A percentile compares a stretch with the other conserved stretches of the same genome.
These are phyloP conservation scores for Lanistes nyassanus DNA, from an alignment of 1,140 invertebrate species.

Conservation along the genomic window DNA sequence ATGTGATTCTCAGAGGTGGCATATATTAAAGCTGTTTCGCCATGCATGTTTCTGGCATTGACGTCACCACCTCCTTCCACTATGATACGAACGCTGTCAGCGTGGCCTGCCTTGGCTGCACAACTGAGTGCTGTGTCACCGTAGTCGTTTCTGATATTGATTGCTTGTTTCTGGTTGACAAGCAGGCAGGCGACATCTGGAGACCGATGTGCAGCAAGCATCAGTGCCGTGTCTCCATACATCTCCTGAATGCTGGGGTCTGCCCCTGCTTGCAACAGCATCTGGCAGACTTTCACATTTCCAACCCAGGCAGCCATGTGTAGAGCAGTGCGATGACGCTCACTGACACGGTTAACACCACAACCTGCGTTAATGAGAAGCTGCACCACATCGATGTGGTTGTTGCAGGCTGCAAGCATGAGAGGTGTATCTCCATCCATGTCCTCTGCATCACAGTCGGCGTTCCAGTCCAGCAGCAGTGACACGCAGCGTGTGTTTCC, in stretches of 20 bases:
- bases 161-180: not conserved
- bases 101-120: slow-evolving; percentile 23
- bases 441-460: slow-evolving; percentile 25
- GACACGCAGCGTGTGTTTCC: slow-evolving; percentile 21
- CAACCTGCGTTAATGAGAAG: slow-evolving; percentile 13
- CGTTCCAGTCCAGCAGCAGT: slow-evolving; percentile 24
- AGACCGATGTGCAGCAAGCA: slow-evolving; percentile 32
- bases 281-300: slow-evolving; percentile 19
- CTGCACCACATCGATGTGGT: slow-evolving; percentile 26
- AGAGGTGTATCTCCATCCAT: slow-evolving; percentile 35
- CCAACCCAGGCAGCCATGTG: slow-evolving; percentile 29
- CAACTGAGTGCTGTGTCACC: slow-evolving; percentile 23
- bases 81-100: slow-evolving; percentile 8
- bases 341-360: slow-evolving; percentile 21
- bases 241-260: slow-evolving; percentile 20
- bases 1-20: slow-evolving; percentile 25
- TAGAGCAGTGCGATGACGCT: slow-evolving; percentile 15
- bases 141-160: slow-evolving; percentile 10
- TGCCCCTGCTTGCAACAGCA: slow-evolving; percentile 12
- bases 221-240: slow-evolving; percentile 33
- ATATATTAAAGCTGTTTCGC: slow-evolving; percentile 24
- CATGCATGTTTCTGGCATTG: slow-evolving; percentile 24
- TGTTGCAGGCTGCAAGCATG: slow-evolving; percentile 32
- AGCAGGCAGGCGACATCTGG: slow-evolving; percentile 13
- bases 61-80: slow-evolving; percentile 22